A percentile compares a stretch with the other conserved stretches of the same genome.
Conservation (phyloP, 1,140 invertebrate species). For the Eumaeus atala region DNA sequence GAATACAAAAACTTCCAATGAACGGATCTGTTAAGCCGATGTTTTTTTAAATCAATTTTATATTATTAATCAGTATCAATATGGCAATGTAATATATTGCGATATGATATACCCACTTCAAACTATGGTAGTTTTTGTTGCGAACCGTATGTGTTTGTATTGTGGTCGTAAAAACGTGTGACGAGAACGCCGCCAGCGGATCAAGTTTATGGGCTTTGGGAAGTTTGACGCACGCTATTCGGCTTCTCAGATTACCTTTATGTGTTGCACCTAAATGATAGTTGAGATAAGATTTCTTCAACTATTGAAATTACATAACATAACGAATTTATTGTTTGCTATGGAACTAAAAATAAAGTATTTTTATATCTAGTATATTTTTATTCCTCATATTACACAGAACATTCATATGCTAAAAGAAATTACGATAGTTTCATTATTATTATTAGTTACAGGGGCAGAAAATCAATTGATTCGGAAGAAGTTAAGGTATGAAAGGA, state of each 20-base stretch:
- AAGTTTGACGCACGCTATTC: slow-evolving; percentile 31
- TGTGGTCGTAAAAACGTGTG: slow-evolving; percentile 40
- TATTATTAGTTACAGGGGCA: no score
- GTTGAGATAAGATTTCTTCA: slow-evolving; percentile 13
- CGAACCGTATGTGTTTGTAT: slow-evolving; percentile 6
- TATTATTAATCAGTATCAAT: neutral
- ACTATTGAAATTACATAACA: slow-evolving; percentile 6
- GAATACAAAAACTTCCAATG: neutral
- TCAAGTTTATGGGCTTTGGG: slow-evolving; percentile 33
- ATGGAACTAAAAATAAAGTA: no score
- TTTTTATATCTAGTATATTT: no score
- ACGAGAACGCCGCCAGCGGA: slow-evolving; percentile 31
- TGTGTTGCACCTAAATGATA: slow-evolving; percentile 26
- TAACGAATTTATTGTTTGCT: no score
- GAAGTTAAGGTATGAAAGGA: no score
- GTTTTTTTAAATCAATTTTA: no score
- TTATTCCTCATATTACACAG: no score
- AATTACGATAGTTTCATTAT: no score
- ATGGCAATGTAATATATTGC: neutral
- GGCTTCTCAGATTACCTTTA: slow-evolving; percentile 26
- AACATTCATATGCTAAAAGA: no score
- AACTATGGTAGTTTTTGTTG: neutral
- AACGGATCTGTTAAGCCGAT: no score
- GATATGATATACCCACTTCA: no score
- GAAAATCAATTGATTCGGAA: no score